These are phyloP conservation scores for Neofelis nebulosa DNA, from an alignment of 2,113 vertebrate genomes.

Conservation along the genomic window DNA sequence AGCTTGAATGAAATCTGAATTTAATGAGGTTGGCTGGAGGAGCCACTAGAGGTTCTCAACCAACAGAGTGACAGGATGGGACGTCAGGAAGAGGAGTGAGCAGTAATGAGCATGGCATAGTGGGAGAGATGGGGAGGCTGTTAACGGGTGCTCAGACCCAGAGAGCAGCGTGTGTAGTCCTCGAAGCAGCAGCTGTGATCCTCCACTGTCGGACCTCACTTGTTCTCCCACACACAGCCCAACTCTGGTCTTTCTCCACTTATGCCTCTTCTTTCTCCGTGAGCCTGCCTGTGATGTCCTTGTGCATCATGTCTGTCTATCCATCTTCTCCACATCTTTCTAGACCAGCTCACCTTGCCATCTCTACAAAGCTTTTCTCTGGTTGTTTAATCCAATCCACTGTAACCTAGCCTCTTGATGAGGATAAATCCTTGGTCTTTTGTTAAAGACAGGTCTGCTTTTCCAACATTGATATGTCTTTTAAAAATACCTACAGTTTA, in stretches of 20 bases:
- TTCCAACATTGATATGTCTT: background rate
- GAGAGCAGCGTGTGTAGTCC: rapidly evolving
- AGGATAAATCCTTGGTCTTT: conserved; percentile 1
- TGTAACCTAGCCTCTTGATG: background rate
- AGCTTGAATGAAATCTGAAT: background rate
- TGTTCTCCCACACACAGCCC: background rate
- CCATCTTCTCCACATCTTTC: background rate
- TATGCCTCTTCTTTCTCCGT: background rate
- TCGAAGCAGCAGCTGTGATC: too few species aligned
- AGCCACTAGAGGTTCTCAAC: background rate
- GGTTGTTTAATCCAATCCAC: background rate
- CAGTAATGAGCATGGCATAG: background rate
- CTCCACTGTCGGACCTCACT: background rate
- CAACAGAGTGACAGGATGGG: background rate
- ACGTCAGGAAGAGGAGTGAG: background rate
- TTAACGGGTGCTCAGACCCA: rapidly evolving
- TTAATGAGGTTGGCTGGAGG: background rate
- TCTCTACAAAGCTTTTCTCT: background rate
- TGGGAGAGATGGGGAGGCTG: rapidly evolving
- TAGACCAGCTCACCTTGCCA: background rate
- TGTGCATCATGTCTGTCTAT: background rate
- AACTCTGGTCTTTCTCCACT: background rate
- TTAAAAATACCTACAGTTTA: conserved; percentile 6
- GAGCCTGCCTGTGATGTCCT: background rate
- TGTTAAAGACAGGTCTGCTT: background rate